Base-by-base conservation (phyloP, 2,888 invertebrate species). In the Gari tellinella region DNA sequence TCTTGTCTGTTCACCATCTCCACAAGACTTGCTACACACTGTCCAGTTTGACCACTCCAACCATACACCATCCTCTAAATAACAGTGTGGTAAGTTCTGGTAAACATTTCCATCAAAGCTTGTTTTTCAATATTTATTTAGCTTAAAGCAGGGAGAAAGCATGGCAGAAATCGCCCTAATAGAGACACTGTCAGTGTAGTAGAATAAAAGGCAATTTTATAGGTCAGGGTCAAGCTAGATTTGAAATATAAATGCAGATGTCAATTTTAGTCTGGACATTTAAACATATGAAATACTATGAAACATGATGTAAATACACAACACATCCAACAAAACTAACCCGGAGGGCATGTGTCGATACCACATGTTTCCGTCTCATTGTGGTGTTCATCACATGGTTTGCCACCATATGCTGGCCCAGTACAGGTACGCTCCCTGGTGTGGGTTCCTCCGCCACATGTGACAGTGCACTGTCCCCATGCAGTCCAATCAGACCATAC, bases 61-160 rank as follows among this genome's bases (percentile, higher is more conserved):
- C 75, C 75, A 76, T 19, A 45, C 45, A 23, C 72, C 76, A 26
- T 72, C 61, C n/a, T 72, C 68, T 74, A 21, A 1, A 48, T 31
- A 26, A 19, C 2, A 38, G 15, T 26, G 45, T 15, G 8, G 12
- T 46, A 15, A 12, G 17, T 8, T n/a, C n/a, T 21, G 26, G 25
- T 21, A 51, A 21, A 17, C 51, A 51, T 8, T 23, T 5, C 5
- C 26, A 23, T 8, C n/a, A n/a, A n/a, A n/a, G n/a, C n/a, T n/a
- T n/a, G n/a, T n/a, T n/a, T n/a, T n/a, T n/a, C n/a, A n/a, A n/a
- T n/a, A n/a, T n/a, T n/a, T n/a, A n/a, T n/a, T n/a, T n/a, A n/a
- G n/a, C n/a, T n/a, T n/a, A n/a, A n/a, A n/a, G n/a, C n/a, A n/a
- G n/a, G n/a, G n/a, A n/a, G n/a, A n/a, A n/a, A n/a, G n/a, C n/a